A percentile compares a stretch with the other conserved stretches of the same genome.
phyloP scores from a whole-genome alignment of 2,113 vertebrate species.

The Epinephelus cyanopodus region DNA sequence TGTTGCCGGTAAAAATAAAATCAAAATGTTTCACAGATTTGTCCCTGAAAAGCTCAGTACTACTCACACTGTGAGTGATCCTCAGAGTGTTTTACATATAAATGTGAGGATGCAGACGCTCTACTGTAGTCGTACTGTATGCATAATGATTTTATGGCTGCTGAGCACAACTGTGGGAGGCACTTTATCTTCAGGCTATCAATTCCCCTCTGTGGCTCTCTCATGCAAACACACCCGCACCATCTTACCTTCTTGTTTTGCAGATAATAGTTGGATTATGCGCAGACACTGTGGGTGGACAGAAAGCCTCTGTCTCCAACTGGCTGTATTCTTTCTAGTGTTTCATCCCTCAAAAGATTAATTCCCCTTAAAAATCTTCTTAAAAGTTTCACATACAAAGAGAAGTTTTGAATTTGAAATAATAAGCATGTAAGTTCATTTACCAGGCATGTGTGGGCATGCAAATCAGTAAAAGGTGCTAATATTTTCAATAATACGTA shows the following conservation, averaged over 20 bases:
- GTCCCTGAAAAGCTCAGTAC: neutral
- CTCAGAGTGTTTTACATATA: constrained; percentile 21
- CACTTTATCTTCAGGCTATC: constrained; percentile 51
- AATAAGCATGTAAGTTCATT: constrained; percentile 34
- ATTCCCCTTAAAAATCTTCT: constrained; percentile 27
- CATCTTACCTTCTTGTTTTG: constrained; percentile 21
- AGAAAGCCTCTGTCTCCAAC: constrained; percentile 21
- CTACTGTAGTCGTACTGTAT: constrained; percentile 34
- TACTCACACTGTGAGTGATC: constrained; percentile 11
- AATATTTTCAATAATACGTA: constrained; percentile 2
- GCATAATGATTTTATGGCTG: constrained; percentile 27
- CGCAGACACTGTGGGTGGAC: constrained; percentile 49
- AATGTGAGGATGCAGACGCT: constrained; percentile 26
- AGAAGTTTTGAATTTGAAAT: constrained; percentile 13
- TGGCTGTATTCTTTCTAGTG: constrained; percentile 20
- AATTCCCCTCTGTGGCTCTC: constrained; percentile 22
- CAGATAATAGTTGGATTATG: constrained; percentile 46
- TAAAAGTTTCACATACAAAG: constrained; percentile 8
- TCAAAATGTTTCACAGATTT: constrained; percentile 11
- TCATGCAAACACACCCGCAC: constrained; percentile 15
- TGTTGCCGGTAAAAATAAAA: constrained; percentile 1
- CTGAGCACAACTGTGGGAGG: constrained; percentile 52
- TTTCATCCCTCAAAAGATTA: constrained; percentile 45
- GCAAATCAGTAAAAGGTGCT: constrained; percentile 7
- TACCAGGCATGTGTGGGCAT: constrained; percentile 19